Conservation (phyloP, 1,140 invertebrate genomes). For the Melanaphis sacchari region DNA sequence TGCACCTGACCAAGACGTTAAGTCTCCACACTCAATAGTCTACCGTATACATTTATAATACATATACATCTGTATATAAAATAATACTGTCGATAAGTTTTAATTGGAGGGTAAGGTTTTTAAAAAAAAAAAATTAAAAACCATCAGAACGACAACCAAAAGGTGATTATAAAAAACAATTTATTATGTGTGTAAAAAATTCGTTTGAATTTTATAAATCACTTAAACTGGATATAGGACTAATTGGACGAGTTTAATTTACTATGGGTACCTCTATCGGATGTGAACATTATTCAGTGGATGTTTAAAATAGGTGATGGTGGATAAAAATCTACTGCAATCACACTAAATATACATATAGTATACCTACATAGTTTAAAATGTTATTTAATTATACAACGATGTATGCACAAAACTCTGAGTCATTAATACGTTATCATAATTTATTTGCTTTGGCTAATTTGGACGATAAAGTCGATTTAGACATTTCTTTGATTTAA, state of each 20-base stretch:
- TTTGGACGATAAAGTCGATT: background rate
- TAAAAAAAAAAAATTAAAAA: background rate
- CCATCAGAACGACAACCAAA: background rate
- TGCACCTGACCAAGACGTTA: constrained; percentile 31
- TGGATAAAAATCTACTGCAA: background rate
- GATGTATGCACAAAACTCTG: no score
- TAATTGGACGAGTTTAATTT: constrained; percentile 50
- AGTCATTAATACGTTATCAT: background rate
- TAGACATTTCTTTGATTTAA: background rate
- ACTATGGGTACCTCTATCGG: background rate
- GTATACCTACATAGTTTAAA: background rate
- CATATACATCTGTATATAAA: background rate
- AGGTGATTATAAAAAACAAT: constrained; percentile 41
- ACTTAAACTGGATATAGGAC: constrained; percentile 46
- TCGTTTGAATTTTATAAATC: constrained; percentile 37
- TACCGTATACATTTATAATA: constrained; percentile 15
- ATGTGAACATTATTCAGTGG: background rate
- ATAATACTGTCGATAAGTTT: constrained; percentile 27
- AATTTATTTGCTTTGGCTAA: background rate
- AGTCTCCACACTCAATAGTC: background rate
- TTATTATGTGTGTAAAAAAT: constrained; percentile 48
- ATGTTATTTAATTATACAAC: constrained; percentile 25
- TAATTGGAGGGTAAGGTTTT: background rate
- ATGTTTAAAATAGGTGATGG: constrained; percentile 10
- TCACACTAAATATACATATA: background rate